Evolutionary conservation across 2,888 invertebrate species (phyloP), one percentile per base, ranked within the genome.

Genomic region (Lasioglossum marginatum): DNA sequence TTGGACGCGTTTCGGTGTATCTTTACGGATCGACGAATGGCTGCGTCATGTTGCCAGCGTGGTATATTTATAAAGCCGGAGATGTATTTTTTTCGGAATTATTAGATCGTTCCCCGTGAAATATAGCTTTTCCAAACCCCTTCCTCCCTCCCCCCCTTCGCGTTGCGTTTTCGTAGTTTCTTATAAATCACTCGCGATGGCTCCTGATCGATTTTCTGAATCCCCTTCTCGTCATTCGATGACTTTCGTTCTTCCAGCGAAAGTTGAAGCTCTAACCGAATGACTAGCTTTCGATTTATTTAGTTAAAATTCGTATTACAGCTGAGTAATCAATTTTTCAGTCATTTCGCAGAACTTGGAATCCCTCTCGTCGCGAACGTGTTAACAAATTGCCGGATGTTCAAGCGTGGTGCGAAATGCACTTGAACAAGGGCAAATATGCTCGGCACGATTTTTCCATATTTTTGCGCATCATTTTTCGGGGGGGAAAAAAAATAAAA

Each of bases 11-110:
- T 72, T 16, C 34, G 8, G 27, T n/a, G 19, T 68, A 74, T 48
- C 70, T 82, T 82, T 34, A 70, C 37, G 40, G 60, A 40, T 74
- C 77, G 83, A 82, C 77, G 73, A 77, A 74, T 74, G 74, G 70
- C 60, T 10, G 70, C 31, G 34, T 4, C 48, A 63, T 43, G 68
- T 77, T 34, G 73, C 73, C 34, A 34, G 31, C 34, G 23, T 52
- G 48, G 73, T 73, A 73, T 52, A 73, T 73, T 73, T 48, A 73
- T 73, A 73, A 73, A 73, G 52, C 52, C 73, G 2, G 2, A 14
- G 14, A 70, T 70, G 40, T 40, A 70, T 70, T 70, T 70, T 66
- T 37, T 70, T 70, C 70, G 70, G 70, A 70, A 70, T 70, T 70
- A 40, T 37, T 70, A 40, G 40, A 14, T 40, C 40, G 70, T n/a